These are phyloP conservation scores for Volucella zonaria DNA, from an alignment of 2,888 invertebrate genomes.

Conservation along the genomic window DNA sequence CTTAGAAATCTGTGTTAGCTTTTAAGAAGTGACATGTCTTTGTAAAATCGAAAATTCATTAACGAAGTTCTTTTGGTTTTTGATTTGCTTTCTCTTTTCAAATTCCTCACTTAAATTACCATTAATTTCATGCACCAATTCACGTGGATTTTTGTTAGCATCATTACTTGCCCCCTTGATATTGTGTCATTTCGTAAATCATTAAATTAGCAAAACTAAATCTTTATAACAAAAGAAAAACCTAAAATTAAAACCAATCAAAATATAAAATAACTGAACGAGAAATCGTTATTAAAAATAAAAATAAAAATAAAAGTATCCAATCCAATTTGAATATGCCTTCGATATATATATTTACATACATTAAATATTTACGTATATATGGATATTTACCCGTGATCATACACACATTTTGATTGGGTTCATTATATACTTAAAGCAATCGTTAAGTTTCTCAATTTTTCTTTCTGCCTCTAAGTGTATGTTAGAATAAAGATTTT, in stretches of 20 bases:
- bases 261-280: conserved; percentile 7
- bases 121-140: neutral
- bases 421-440: conserved; percentile 27
- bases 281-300: neutral
- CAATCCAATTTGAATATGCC: conserved; percentile 68
- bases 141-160: conserved; percentile 8
- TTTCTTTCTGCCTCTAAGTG: conserved; percentile 62
- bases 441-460: conserved; percentile 50
- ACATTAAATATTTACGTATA: conserved; percentile 31
- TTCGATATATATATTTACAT: conserved; percentile 39
- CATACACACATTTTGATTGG: conserved; percentile 38
- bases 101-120: conserved; percentile 8
- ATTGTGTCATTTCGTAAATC: conserved; percentile 19
- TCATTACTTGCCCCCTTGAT: conserved; percentile 64
- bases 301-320: conserved; percentile 31
- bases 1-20: conserved; percentile 71
- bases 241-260: conserved; percentile 15
- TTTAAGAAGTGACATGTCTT: conserved; percentile 34
- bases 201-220: neutral
- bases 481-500: conserved; percentile 38
- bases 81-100: neutral
- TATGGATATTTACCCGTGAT: conserved; percentile 27
- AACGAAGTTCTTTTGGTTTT: conserved; percentile 9
- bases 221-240: conserved; percentile 23
- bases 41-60: conserved; percentile 49